Percentiles rank a stretch among this genome's conserved stretches.
These are phyloP conservation scores for Vespertilio murinus DNA, from an alignment of 2,797 vertebrate species.

Conservation along the genomic window DNA sequence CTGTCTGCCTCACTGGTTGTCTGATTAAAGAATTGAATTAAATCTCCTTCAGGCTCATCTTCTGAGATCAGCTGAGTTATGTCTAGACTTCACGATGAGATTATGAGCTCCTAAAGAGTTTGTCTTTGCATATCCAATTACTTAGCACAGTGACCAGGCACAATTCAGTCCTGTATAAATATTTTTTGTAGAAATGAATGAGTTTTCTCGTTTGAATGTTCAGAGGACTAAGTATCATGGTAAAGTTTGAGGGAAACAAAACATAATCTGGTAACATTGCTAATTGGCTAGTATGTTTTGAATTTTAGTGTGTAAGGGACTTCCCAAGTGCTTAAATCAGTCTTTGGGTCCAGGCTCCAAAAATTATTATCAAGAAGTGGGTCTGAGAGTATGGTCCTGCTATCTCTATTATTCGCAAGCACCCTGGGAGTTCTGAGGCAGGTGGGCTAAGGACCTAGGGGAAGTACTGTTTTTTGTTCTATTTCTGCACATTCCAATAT, in stretches of 20 bases:
- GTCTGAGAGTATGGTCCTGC: not conserved
- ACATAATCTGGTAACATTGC: not conserved
- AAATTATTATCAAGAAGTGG: not conserved
- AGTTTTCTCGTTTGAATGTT: conserved; percentile 9
- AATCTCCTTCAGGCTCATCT: not conserved
- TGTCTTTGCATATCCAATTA: conserved; percentile 5
- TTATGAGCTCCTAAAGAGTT: not conserved
- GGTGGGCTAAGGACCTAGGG: not conserved
- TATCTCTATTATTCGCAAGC: not conserved
- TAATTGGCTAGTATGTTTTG: not conserved
- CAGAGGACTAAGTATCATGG: not conserved
- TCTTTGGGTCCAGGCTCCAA: not conserved
- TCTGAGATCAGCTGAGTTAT: not conserved
- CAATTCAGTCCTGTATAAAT: not conserved
- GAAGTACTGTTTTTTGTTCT: not conserved
- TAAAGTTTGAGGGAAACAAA: not conserved
- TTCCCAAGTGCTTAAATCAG: not conserved
- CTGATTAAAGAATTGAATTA: not conserved
- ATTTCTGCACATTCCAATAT: conserved; percentile 13
- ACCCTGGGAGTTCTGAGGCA: not conserved
- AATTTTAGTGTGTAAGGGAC: not conserved
- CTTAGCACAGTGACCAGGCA: not conserved
- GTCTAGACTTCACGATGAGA: not conserved
- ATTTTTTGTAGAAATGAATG: not conserved
- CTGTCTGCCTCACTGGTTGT: not conserved